Conservation (phyloP, 2,888 invertebrate genomes). For the Epistrophe eligans region DNA sequence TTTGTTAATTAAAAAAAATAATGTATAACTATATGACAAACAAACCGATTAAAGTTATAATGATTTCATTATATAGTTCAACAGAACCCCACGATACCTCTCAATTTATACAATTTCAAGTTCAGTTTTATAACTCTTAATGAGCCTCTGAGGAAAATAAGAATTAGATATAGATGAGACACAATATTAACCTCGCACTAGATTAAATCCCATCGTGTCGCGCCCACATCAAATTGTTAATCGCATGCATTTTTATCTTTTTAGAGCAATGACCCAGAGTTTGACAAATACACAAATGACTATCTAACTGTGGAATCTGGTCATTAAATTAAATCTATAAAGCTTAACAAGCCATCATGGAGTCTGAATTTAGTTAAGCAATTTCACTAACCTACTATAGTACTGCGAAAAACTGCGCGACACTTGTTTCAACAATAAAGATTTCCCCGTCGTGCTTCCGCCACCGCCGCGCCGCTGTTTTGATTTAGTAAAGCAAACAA, state of each 20-base stretch:
- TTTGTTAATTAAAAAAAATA: slow-evolving; percentile 8
- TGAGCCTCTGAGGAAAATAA: background rate
- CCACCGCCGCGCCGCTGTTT: background rate
- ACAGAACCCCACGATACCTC: background rate
- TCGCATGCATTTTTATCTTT: slow-evolving; percentile 20
- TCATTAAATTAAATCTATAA: slow-evolving; percentile 26
- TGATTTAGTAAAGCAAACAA: background rate
- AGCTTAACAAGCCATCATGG: slow-evolving; percentile 35
- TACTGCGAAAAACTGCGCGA: slow-evolving; percentile 27
- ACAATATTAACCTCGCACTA: slow-evolving; percentile 23
- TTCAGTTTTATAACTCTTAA: slow-evolving; percentile 14
- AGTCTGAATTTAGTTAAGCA: slow-evolving; percentile 28
- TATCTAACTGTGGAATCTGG: slow-evolving; percentile 29
- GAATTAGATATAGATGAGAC: background rate
- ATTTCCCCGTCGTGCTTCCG: background rate
- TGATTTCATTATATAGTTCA: slow-evolving; percentile 13
- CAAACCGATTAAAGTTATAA: slow-evolving; percentile 20
- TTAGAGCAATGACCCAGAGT: slow-evolving; percentile 53
- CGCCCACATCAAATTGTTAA: slow-evolving; percentile 37
- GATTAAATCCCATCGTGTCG: slow-evolving; percentile 21
- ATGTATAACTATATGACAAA: slow-evolving; percentile 8
- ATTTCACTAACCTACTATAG: slow-evolving; percentile 47
- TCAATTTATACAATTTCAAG: slow-evolving; percentile 25
- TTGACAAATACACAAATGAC: slow-evolving; percentile 20
- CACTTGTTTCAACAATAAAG: slow-evolving; percentile 56